Evolutionary conservation across 2,113 vertebrate species (phyloP).

Genomic region (Peucedramus taeniatus): DNA sequence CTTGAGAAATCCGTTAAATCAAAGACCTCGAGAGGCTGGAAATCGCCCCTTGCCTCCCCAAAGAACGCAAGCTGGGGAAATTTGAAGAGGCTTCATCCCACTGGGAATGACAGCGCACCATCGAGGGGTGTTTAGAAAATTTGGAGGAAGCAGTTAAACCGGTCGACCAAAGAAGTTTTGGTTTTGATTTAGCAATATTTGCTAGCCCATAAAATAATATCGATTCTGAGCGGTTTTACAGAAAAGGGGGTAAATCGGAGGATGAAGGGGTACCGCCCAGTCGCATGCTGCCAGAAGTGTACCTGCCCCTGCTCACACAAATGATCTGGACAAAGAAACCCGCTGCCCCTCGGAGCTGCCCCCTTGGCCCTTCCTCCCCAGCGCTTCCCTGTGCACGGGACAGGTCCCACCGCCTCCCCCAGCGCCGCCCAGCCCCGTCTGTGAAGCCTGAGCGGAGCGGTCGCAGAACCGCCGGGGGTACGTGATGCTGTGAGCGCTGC

Average conservation of each 20-base stretch:
- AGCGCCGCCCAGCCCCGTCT: background rate
- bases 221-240: background rate
- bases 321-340: background rate
- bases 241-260: background rate
- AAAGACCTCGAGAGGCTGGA: background rate
- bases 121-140: background rate
- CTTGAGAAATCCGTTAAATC: conserved; percentile 6
- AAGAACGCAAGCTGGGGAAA: background rate
- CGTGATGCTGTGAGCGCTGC: rapidly evolving
- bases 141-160: background rate
- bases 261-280: background rate
- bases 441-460: background rate
- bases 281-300: rapidly evolving
- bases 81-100: background rate
- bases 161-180: background rate
- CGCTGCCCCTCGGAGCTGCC: background rate
- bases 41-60: background rate
- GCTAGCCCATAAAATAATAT: background rate
- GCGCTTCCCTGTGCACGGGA: background rate
- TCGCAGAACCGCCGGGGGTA: rapidly evolving
- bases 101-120: background rate
- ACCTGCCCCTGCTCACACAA: background rate
- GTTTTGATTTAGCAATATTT: background rate
- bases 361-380: background rate
- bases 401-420: background rate